Evolutionary conservation across 2,113 vertebrate species (phyloP).

Genomic region (Protobothrops mucrosquamatus): DNA sequence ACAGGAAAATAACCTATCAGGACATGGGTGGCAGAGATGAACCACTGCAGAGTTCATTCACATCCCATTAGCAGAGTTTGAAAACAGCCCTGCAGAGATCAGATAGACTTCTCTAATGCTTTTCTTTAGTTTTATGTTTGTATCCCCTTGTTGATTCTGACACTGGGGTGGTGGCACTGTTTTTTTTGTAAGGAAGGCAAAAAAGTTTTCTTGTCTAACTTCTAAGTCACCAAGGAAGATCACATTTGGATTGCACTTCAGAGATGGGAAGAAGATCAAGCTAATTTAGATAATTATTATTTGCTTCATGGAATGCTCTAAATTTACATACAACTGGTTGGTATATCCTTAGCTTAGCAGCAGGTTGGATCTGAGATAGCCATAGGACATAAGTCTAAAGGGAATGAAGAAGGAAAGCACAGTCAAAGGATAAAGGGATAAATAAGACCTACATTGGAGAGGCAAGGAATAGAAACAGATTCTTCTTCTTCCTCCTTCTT

Average conservation of each 20-base stretch:
- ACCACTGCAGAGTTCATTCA: constrained; percentile 5
- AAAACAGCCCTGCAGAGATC: not conserved
- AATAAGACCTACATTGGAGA: not conserved
- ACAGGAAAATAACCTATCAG: not conserved
- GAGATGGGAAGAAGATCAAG: not conserved
- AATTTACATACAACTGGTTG: not conserved
- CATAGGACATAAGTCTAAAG: too few relatives aligned
- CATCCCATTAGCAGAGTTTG: not conserved
- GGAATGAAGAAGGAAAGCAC: not conserved
- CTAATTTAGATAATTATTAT: not conserved
- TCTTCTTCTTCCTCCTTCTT: too few relatives aligned
- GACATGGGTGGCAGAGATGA: not conserved
- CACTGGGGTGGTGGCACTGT: not conserved
- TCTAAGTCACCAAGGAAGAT: not conserved
- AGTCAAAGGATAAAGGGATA: not conserved
- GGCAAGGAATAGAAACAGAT: not conserved
- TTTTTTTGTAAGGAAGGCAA: not conserved
- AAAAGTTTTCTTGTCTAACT: too few relatives aligned
- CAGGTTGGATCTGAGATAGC: not conserved
- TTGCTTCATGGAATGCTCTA: not conserved
- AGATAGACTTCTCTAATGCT: not conserved
- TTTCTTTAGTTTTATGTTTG: too few relatives aligned
- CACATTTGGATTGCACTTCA: not conserved
- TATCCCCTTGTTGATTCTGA: not conserved
- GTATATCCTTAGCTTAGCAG: not conserved